phyloP scores from a whole-genome alignment of 2,888 invertebrate species.

The Galerucella pusilla region DNA sequence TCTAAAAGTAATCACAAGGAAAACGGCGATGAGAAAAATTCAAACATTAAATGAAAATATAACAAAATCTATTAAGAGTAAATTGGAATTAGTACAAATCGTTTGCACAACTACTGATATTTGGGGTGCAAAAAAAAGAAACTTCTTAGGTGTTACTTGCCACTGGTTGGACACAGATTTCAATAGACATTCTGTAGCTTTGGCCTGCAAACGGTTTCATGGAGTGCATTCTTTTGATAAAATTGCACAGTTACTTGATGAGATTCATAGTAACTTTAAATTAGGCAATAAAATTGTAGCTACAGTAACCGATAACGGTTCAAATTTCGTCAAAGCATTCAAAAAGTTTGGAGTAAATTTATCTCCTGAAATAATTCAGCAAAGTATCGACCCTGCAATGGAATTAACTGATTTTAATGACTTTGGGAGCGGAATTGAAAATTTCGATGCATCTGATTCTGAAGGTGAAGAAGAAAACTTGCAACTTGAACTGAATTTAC shows the following conservation, averaged over 20 bases:
- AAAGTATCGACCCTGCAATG: neutral
- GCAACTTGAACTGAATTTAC: too few species aligned
- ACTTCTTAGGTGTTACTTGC: conserved; percentile 21
- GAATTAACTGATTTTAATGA: conserved; percentile 12
- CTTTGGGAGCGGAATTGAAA: too few species aligned
- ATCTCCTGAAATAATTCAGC: conserved; percentile 8
- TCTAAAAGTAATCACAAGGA: too few species aligned
- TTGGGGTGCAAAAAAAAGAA: conserved; percentile 16
- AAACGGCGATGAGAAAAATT: too few species aligned
- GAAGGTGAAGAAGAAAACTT: too few species aligned
- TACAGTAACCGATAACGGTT: conserved; percentile 24
- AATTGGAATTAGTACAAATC: neutral
- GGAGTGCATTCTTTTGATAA: too few species aligned
- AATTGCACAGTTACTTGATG: too few species aligned
- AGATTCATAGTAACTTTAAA: neutral
- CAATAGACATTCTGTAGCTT: conserved; percentile 4
- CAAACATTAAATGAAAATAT: too few species aligned
- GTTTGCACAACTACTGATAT: conserved; percentile 22
- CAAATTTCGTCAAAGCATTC: conserved; percentile 32
- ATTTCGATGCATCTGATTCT: too few species aligned
- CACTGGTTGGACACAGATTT: conserved; percentile 16
- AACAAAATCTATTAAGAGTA: too few species aligned
- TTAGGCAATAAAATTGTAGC: conserved; percentile 12
- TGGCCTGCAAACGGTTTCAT: neutral
- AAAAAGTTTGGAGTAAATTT: conserved; percentile 7